These are phyloP conservation scores for Papilio aristodemus DNA, from an alignment of 1,140 invertebrate species.

Conservation along the genomic window DNA sequence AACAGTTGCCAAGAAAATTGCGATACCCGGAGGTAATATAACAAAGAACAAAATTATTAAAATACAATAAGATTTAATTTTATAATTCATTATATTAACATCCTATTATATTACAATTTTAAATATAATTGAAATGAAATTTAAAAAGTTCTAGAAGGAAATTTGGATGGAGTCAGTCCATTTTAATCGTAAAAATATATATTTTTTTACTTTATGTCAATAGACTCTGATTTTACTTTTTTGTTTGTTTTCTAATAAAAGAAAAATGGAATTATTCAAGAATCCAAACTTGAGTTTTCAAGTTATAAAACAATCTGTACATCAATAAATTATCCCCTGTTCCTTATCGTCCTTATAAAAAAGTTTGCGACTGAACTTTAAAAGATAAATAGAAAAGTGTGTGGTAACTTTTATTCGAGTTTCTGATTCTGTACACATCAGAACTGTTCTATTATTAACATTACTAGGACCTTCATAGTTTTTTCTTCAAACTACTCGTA, in stretches of 20 bases:
- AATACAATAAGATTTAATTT: neutral
- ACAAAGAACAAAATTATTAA: neutral
- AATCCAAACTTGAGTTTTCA: neutral
- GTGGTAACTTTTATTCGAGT: conserved; percentile 1
- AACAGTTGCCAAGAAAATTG: no score
- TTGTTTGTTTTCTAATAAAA: neutral
- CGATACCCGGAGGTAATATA: neutral
- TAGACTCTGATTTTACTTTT: neutral
- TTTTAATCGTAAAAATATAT: no score
- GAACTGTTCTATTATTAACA: no score
- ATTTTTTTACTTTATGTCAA: no score
- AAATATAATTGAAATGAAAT: no score
- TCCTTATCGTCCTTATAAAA: neutral
- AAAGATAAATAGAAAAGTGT: conserved; percentile 16
- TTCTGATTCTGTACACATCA: neutral
- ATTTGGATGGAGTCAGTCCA: no score
- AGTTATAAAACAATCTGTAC: conserved; percentile 1
- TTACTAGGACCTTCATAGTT: no score
- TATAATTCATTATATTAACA: neutral
- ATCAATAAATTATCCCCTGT: conserved; percentile 22
- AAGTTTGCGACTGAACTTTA: neutral
- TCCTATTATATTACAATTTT: no score
- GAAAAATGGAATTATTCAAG: neutral
- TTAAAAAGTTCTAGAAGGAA: no score
- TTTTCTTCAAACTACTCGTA: no score